A percentile compares a stretch with the other conserved stretches of the same genome.
These are phyloP conservation scores for Gerris lacustris DNA, from an alignment of 2,888 invertebrate species.

Conservation along the genomic window DNA sequence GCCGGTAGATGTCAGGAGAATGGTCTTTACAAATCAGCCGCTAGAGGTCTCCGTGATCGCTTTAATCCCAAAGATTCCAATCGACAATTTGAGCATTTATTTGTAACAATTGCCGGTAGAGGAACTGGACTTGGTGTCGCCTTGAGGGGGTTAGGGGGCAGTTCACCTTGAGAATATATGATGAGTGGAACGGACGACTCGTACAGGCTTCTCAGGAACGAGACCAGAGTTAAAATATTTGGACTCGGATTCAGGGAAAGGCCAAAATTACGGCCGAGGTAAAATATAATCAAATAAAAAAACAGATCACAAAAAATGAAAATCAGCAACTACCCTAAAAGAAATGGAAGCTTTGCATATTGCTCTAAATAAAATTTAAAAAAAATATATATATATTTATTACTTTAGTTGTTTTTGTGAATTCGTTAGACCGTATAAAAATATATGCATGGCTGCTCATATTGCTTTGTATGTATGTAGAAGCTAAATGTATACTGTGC, in stretches of 20 bases:
- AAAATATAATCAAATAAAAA: not conserved
- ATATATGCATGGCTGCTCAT: too few relatives aligned
- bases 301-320: not conserved
- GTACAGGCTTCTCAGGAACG: slow-evolving; percentile 8
- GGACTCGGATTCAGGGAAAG: slow-evolving; percentile 7
- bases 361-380: too few relatives aligned
- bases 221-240: slow-evolving; percentile 8
- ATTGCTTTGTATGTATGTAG: too few relatives aligned
- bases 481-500: too few relatives aligned
- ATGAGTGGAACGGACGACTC: slow-evolving; percentile 4
- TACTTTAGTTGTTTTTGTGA: too few relatives aligned
- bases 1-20: not conserved
- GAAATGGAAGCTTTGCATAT: too few relatives aligned
- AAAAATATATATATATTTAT: too few relatives aligned
- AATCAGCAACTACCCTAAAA: not conserved
- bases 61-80: not conserved
- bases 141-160: not conserved
- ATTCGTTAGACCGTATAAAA: too few relatives aligned
- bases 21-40: not conserved
- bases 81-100: not conserved
- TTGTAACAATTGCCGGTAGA: not conserved
- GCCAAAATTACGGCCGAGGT: slow-evolving; percentile 1
- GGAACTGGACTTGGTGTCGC: not conserved
- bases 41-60: not conserved
- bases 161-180: not conserved